Conservation (phyloP, 2,888 invertebrate genomes). For the Fragum whitleyi region DNA sequence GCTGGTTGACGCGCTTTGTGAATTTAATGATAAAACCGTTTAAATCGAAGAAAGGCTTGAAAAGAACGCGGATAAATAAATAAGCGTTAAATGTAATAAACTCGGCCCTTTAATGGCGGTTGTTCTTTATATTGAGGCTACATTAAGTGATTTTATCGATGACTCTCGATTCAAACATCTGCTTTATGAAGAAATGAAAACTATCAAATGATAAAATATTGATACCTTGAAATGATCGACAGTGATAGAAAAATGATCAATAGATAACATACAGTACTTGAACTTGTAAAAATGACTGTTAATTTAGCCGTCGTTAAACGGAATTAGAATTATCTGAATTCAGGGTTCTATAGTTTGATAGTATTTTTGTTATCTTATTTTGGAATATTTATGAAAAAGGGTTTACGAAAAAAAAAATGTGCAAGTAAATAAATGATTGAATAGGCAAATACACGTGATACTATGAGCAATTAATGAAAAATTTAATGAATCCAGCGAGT, state of each 20-base stretch:
- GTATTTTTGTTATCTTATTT: too few species aligned
- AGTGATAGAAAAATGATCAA: slow-evolving; percentile 40
- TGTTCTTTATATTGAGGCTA: slow-evolving; percentile 22
- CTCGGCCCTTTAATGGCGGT: slow-evolving; percentile 16
- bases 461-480: too few species aligned
- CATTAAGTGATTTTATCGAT: slow-evolving; percentile 33
- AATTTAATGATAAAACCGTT: slow-evolving; percentile 25
- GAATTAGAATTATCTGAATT: too few species aligned
- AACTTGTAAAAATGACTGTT: neutral
- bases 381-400: too few species aligned
- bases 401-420: too few species aligned
- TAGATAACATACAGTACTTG: slow-evolving; percentile 13
- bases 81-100: slow-evolving; percentile 31
- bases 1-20: slow-evolving; percentile 21
- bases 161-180: slow-evolving; percentile 19
- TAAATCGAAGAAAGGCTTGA: slow-evolving; percentile 19
- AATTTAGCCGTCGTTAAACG: too few species aligned
- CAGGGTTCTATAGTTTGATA: too few species aligned
- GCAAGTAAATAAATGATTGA: too few species aligned
- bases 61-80: slow-evolving; percentile 26
- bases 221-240: slow-evolving; percentile 27
- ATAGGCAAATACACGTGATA: too few species aligned
- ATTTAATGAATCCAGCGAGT: too few species aligned
- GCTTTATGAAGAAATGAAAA: slow-evolving; percentile 29
- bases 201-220: slow-evolving; percentile 25